Percentiles rank a stretch among this genome's conserved stretches.
Evolutionary conservation across 2,888 invertebrate genomes (phyloP).

Genomic region (Herminia tarsipennalis): DNA sequence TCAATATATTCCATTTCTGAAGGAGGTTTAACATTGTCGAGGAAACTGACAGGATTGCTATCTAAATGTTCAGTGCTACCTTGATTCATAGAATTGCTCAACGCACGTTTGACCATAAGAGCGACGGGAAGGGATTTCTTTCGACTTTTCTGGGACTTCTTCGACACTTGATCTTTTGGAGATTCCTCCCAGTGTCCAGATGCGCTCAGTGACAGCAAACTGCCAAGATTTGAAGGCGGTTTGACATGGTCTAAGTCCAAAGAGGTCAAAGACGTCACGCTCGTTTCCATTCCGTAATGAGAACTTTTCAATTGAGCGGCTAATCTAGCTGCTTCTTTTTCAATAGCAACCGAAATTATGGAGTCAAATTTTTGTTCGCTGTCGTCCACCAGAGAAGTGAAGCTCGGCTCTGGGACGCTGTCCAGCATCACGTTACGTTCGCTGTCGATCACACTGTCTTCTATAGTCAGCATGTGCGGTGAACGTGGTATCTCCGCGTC

Average conservation of each 20-base stretch:
- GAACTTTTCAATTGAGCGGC: slow-evolving; percentile 72
- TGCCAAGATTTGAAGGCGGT: slow-evolving; percentile 92
- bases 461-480: slow-evolving; percentile 40
- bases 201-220: slow-evolving; percentile 84
- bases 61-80: slow-evolving; percentile 88
- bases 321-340: slow-evolving; percentile 90
- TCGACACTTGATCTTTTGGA: slow-evolving; percentile 51
- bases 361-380: slow-evolving; percentile 84
- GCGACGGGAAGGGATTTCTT: slow-evolving; percentile 90
- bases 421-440: slow-evolving; percentile 52
- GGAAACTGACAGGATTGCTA: slow-evolving; percentile 86
- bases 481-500: slow-evolving; percentile 52
- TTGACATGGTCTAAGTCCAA: slow-evolving; percentile 90
- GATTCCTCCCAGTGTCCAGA: slow-evolving; percentile 83
- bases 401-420: slow-evolving; percentile 65
- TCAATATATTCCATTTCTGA: slow-evolving; percentile 92
- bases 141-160: slow-evolving; percentile 75
- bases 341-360: slow-evolving; percentile 90
- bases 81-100: slow-evolving; percentile 84
- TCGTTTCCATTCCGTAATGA: slow-evolving; percentile 81
- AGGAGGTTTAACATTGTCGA: slow-evolving; percentile 94
- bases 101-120: slow-evolving; percentile 89
- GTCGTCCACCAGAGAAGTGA: slow-evolving; percentile 76
- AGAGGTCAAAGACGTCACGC: slow-evolving; percentile 86
- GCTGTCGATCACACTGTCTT: slow-evolving; percentile 32